Conservation (phyloP, 1,140 invertebrate genomes). For the Lepidostoma basale region DNA sequence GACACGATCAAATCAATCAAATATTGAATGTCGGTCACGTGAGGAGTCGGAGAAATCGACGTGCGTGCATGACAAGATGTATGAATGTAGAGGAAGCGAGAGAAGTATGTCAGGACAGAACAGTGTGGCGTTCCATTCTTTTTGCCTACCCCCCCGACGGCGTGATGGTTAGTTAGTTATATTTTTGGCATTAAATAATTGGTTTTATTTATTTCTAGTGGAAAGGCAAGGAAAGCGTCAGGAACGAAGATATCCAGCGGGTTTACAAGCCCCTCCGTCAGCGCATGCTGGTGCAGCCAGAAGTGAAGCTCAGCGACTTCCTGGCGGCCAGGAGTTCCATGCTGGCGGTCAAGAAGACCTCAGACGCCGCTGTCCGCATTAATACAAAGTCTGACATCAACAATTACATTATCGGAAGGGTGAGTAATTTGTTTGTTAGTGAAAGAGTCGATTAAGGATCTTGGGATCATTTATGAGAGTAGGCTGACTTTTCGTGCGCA, state of each 20-base stretch:
- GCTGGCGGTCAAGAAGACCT: slow-evolving; percentile 87
- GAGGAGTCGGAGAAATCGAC: too few species aligned
- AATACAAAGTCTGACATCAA: slow-evolving; percentile 83
- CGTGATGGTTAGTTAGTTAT: too few species aligned
- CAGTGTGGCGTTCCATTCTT: too few species aligned
- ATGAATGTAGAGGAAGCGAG: too few species aligned
- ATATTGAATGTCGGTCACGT: too few species aligned
- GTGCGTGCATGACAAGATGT: too few species aligned
- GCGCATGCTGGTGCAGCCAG: slow-evolving; percentile 66
- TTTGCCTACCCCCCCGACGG: too few species aligned
- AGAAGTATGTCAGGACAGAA: too few species aligned
- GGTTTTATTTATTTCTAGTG: slow-evolving; percentile 63
- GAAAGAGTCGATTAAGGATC: not conserved
- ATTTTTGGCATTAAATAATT: not conserved
- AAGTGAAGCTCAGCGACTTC: slow-evolving; percentile 73
- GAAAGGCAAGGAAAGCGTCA: slow-evolving; percentile 80
- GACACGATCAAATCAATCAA: too few species aligned
- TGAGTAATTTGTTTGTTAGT: slow-evolving; percentile 46
- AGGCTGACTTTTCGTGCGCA: too few species aligned
- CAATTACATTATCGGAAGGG: slow-evolving; percentile 83
- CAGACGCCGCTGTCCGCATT: slow-evolving; percentile 76
- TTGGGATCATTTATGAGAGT: too few species aligned
- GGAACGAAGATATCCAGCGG: slow-evolving; percentile 74
- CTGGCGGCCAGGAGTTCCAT: slow-evolving; percentile 83
- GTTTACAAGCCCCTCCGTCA: slow-evolving; percentile 73